Base-by-base conservation (phyloP, 2,113 vertebrate species). In the Pseudois nayaur region DNA sequence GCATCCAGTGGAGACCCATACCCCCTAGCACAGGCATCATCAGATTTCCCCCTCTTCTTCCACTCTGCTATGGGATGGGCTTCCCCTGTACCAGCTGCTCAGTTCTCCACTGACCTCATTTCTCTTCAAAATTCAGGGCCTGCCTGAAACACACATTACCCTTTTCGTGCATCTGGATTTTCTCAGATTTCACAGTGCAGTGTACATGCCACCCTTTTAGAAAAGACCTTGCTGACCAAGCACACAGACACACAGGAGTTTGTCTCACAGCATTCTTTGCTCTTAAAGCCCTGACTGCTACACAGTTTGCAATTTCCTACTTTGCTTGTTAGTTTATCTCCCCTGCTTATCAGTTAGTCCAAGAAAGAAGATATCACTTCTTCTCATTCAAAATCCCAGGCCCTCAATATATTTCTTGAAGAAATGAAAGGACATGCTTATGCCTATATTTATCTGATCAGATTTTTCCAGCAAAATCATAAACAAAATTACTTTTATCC, bases 121-220 rank as follows among this genome's bases (percentile, higher is more conserved):
- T n/a, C 86, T 48, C 13, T 52, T 8, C 31, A 36, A 43, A 17
- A 33, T 43, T 93, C n/a, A 83, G 9, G 1, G 8, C 55, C 36
- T 6, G 5, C 23, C 8, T 48, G 12, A 25, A 55, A 57, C 0
- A 1, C 25, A 4, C 13, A 14, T 52, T 16, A 2, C 2, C 13
- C 48, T 76, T 45, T 17, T 84, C 23, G 13, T 2, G 0, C 9
- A 16, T 21, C 29, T 59, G 27, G 15, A 8, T 83, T 55, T 31
- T 60, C 15, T 11, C 12, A 60, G 40, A 31, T 60, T 59, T 78
- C 12, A 54, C 45, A 15, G n/a, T 60, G 43, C n/a, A 21, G 36
- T 27, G 16, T 43, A 29, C 48, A 23, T 2, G 29, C 12, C 8
- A 29, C 29, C 7, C 31, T 43, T 82, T 50, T 36, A 60, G 64